Evolutionary conservation across 2,113 vertebrate genomes (phyloP).

Genomic region (Orientallactaga bullata): DNA sequence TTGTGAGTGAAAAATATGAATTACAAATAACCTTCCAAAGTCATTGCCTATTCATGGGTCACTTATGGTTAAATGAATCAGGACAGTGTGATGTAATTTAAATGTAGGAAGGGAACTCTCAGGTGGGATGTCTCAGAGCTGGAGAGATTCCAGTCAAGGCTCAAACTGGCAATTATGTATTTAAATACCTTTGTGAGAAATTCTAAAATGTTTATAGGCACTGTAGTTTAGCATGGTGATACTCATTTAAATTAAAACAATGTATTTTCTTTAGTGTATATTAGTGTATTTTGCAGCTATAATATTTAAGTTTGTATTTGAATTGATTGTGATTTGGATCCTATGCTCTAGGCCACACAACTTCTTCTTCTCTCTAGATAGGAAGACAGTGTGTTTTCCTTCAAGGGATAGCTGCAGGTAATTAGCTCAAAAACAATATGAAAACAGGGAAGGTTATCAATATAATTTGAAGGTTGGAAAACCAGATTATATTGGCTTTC

Average conservation of each 20-base stretch:
- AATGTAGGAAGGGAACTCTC: background rate
- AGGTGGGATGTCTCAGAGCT: background rate
- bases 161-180: background rate
- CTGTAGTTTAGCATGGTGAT: background rate
- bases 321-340: background rate
- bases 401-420: background rate
- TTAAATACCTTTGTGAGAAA: slow-evolving; percentile 10
- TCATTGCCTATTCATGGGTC: background rate
- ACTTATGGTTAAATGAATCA: background rate
- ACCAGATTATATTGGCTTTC: background rate
- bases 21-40: background rate
- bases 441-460: background rate
- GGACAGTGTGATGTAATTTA: background rate
- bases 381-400: background rate
- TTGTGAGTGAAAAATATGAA: background rate
- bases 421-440: background rate
- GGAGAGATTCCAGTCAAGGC: background rate
- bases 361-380: background rate
- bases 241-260: slow-evolving; percentile 12
- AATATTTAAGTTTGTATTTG: background rate
- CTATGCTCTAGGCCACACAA: background rate
- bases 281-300: background rate
- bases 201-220: slow-evolving; percentile 8
- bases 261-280: background rate
- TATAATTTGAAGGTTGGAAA: background rate